Conservation (phyloP, 2,888 invertebrate genomes). For the Vannuccia rotundouncinata region DNA sequence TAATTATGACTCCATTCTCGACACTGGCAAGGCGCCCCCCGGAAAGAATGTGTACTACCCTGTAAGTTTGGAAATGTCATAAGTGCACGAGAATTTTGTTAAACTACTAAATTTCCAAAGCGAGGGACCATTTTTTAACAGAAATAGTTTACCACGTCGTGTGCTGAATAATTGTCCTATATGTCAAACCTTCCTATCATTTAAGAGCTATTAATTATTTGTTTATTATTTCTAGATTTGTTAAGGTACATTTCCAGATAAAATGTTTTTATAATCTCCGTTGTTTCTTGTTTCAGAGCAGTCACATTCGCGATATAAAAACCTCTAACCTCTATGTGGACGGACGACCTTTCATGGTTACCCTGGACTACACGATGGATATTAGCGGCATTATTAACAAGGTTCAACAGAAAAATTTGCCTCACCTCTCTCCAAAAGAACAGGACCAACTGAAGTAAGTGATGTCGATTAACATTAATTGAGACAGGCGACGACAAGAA, state of each 20-base stretch:
- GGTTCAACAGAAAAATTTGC: slow-evolving; percentile 35
- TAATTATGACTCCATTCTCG: slow-evolving; percentile 76
- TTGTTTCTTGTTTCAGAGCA: slow-evolving; percentile 67
- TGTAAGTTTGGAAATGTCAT: slow-evolving; percentile 61
- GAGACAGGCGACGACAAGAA: no score
- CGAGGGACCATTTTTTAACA: no score
- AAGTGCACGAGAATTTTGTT: no score
- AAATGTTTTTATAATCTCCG: no score
- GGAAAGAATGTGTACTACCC: slow-evolving; percentile 80
- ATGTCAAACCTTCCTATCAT: no score
- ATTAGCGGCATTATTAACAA: slow-evolving; percentile 55
- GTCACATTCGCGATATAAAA: slow-evolving; percentile 73
- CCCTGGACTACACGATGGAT: slow-evolving; percentile 73
- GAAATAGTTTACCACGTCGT: no score
- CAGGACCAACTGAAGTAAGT: slow-evolving; percentile 33
- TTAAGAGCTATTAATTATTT: no score
- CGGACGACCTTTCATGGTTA: slow-evolving; percentile 70
- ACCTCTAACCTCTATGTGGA: slow-evolving; percentile 74
- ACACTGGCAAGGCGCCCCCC: slow-evolving; percentile 67
- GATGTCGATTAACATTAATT: no score
- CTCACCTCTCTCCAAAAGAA: slow-evolving; percentile 28
- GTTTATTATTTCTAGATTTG: no score
- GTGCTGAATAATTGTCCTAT: no score
- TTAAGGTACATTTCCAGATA: no score
- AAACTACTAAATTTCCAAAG: no score